Percentiles rank a stretch among this genome's conserved stretches.
These are phyloP conservation scores for Cheilosia vernalis DNA, from an alignment of 2,888 invertebrate species.

Conservation along the genomic window DNA sequence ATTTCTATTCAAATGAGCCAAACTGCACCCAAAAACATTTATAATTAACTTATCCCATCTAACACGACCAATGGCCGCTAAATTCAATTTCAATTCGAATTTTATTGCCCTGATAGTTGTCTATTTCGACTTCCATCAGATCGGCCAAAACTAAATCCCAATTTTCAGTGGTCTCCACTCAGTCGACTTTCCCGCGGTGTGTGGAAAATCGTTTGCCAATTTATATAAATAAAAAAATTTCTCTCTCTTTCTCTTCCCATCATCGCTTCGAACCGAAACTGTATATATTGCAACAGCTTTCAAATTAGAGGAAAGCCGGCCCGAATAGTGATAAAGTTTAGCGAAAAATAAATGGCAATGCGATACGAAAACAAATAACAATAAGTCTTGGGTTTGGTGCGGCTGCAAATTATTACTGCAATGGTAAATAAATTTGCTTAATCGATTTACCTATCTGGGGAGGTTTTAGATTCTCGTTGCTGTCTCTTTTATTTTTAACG, in stretches of 20 bases:
- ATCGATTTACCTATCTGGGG: constrained; percentile 26
- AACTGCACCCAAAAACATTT: constrained; percentile 3
- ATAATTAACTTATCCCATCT: constrained; percentile 45
- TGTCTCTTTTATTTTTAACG: not conserved
- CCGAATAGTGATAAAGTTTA: constrained; percentile 48
- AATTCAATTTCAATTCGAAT: constrained; percentile 56
- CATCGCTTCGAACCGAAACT: constrained; percentile 46
- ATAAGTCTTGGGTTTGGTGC: constrained; percentile 46
- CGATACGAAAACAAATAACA: constrained; percentile 60
- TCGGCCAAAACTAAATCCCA: constrained; percentile 11
- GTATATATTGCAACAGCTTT: constrained; percentile 34
- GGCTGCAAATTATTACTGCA: constrained; percentile 33
- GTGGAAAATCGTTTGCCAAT: constrained; percentile 33
- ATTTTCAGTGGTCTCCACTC: constrained; percentile 33
- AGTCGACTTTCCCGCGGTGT: constrained; percentile 25
- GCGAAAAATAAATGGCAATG: constrained; percentile 38
- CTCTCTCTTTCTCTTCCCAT: constrained; percentile 41
- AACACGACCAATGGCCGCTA: constrained; percentile 25
- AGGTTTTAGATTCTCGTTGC: not conserved
- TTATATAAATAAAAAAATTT: constrained; percentile 14
- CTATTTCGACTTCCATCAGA: constrained; percentile 18
- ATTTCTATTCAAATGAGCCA: not conserved
- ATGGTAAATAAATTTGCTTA: constrained; percentile 30
- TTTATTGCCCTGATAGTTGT: constrained; percentile 22
- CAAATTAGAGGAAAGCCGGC: constrained; percentile 33